A percentile compares a stretch with the other conserved stretches of the same genome.
phyloP scores from a whole-genome alignment of 2,113 vertebrate genomes.

The Rhinogobius similis region DNA sequence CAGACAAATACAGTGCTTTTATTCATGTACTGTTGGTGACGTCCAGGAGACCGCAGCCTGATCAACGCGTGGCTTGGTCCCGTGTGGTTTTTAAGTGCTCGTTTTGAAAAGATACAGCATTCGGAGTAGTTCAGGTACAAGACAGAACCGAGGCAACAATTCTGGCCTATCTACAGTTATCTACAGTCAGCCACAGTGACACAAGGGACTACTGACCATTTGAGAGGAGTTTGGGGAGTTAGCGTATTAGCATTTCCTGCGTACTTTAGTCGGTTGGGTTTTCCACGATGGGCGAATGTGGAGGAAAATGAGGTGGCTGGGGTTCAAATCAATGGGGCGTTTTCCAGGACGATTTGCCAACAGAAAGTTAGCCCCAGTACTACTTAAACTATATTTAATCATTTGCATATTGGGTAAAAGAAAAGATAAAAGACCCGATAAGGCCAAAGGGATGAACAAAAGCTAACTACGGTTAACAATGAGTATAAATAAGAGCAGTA shows the following conservation, averaged over 20 bases:
- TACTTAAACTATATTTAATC: constrained; percentile 54
- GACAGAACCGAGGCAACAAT: constrained; percentile 49
- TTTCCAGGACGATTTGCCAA: constrained; percentile 14
- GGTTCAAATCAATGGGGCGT: constrained; percentile 9
- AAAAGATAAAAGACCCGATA: constrained; percentile 57
- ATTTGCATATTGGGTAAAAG: constrained; percentile 65
- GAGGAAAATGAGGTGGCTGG: neutral
- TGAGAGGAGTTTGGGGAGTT: constrained; percentile 48
- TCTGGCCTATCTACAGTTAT: constrained; percentile 64
- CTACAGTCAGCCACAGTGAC: constrained; percentile 57
- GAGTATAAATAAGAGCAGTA: constrained; percentile 74
- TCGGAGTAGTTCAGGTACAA: constrained; percentile 65
- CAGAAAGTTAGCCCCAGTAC: constrained; percentile 23
- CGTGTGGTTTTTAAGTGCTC: constrained; percentile 77
- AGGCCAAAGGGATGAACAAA: constrained; percentile 58
- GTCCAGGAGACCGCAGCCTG: constrained; percentile 47
- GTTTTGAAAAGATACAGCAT: constrained; percentile 66
- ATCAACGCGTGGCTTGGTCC: constrained; percentile 61
- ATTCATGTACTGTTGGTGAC: constrained; percentile 31
- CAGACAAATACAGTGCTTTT: constrained; percentile 71
- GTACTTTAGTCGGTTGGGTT: neutral
- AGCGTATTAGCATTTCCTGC: neutral
- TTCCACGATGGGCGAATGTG: neutral
- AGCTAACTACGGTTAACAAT: constrained; percentile 63
- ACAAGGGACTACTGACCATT: constrained; percentile 25